Base-by-base conservation (phyloP, 2,888 invertebrate species). In the Tolmerus cingulatus region DNA sequence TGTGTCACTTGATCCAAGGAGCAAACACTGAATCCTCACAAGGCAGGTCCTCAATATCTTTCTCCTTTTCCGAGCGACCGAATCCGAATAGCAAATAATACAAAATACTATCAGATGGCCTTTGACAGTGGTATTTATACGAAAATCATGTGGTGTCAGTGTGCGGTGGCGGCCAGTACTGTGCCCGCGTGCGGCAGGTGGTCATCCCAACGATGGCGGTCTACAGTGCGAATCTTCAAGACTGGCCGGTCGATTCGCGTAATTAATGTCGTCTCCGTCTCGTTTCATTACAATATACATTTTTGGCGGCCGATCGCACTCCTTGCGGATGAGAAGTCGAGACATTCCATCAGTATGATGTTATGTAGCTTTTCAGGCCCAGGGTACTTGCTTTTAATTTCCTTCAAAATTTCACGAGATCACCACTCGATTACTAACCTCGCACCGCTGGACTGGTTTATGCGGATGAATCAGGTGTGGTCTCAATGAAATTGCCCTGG, bases 21-120 rank as follows among this genome's bases (percentile, higher is more conserved):
- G 84, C 84, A 84, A 84, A 84, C 84, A 66, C 84, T 84, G 84
- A 74, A 84, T 84, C 84, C 84, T 84, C 34, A 66, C 51, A 37
- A 43, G 66, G 40, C 19, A 76, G 76, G 51, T 86, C 76, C 76
- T 76, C 76, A 51, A 76, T 86, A 86, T 76, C n/a, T 86, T 46
- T 86, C 74, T 76, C 76, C 76, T 86, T 77, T 37, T 57, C 30
- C 23, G 51, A 55, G 43, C 86, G 86, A 86, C 74, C 55, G 86
- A 30, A 55, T 77, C 40, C 86, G 86, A 86, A 86, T 55, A 77
- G 77, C 76, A 76, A 77, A 77, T 86, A 77, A 86, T 77, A 77
- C 77, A 86, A 86, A 86, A 86, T 86, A 86, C 86, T 77, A 86
- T 77, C 77, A 86, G 86, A 86, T 86, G 86, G 86, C 86, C 77